These are phyloP conservation scores for Hydrochoerus hydrochaeris DNA, from an alignment of 2,113 vertebrate genomes.

Conservation along the genomic window DNA sequence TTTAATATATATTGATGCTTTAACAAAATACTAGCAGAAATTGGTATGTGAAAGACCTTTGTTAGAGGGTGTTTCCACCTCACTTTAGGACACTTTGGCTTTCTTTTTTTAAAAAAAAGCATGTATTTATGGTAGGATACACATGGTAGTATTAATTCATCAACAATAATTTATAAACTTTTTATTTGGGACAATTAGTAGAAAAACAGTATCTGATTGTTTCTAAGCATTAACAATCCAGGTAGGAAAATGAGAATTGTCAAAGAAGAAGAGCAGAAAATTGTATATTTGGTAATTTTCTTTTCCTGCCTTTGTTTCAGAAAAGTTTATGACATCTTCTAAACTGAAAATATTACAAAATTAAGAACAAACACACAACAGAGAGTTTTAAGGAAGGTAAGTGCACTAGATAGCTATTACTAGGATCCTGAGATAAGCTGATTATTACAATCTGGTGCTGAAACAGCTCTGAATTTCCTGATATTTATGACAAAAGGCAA, in stretches of 20 bases:
- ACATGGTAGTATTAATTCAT: not conserved
- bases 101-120: not conserved
- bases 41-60: not conserved
- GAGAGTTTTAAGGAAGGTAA: constrained; percentile 14
- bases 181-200: not conserved
- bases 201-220: not conserved
- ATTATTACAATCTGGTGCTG: constrained; percentile 9
- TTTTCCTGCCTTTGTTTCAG: constrained; percentile 46
- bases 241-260: not conserved
- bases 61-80: not conserved
- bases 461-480: constrained; percentile 38
- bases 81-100: not conserved
- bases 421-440: constrained; percentile 1
- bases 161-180: constrained; percentile 1
- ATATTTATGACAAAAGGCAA: constrained; percentile 47
- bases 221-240: constrained; percentile 16
- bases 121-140: not conserved
- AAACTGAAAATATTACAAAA: constrained; percentile 9
- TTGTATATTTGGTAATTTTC: not conserved
- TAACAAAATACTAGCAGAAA: not conserved
- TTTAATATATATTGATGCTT: not conserved
- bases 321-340: constrained; percentile 31
- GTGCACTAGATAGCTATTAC: not conserved
- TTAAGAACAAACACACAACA: constrained; percentile 45
- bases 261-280: constrained; percentile 19